Conservation (phyloP, 1,140 invertebrate species). For the Drosophila grimshawi region DNA sequence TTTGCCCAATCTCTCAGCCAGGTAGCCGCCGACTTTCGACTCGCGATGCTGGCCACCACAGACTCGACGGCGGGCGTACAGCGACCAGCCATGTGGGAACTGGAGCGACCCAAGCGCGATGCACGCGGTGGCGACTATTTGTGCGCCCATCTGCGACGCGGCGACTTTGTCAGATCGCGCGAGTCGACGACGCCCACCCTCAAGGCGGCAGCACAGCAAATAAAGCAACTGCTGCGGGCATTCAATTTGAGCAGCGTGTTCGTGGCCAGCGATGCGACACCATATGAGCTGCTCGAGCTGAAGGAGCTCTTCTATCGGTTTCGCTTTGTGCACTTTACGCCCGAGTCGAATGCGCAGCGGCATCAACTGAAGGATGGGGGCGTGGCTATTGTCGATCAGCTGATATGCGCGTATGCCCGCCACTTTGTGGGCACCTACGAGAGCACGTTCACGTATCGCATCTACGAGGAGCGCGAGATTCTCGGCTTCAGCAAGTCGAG, state of each 20-base stretch:
- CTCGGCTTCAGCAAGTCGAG: constrained; percentile 91
- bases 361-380: constrained; percentile 92
- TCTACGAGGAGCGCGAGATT: constrained; percentile 98
- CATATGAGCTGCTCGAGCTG: constrained; percentile 76
- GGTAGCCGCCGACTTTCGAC: constrained; percentile 90
- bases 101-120: constrained; percentile 81
- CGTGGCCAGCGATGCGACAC: constrained; percentile 91
- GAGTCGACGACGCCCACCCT: constrained; percentile 89
- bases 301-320: constrained; percentile 71
- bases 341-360: constrained; percentile 73
- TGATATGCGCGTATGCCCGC: constrained; percentile 95
- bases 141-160: constrained; percentile 91
- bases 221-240: constrained; percentile 87
- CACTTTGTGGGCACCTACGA: constrained; percentile 95
- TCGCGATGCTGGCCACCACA: constrained; percentile 87
- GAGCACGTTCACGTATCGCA: constrained; percentile 98
- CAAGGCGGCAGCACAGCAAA: constrained; percentile 89
- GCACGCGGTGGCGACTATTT: constrained; percentile 91
- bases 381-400: constrained; percentile 97
- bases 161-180: constrained; percentile 91
- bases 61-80: constrained; percentile 84
- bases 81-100: constrained; percentile 73
- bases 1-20: constrained; percentile 90
- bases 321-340: constrained; percentile 68
- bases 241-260: constrained; percentile 89